Percentiles rank a stretch among this genome's conserved stretches.
Evolutionary conservation across 2,888 invertebrate species (phyloP).

Genomic region (Anthoptus insignis): DNA sequence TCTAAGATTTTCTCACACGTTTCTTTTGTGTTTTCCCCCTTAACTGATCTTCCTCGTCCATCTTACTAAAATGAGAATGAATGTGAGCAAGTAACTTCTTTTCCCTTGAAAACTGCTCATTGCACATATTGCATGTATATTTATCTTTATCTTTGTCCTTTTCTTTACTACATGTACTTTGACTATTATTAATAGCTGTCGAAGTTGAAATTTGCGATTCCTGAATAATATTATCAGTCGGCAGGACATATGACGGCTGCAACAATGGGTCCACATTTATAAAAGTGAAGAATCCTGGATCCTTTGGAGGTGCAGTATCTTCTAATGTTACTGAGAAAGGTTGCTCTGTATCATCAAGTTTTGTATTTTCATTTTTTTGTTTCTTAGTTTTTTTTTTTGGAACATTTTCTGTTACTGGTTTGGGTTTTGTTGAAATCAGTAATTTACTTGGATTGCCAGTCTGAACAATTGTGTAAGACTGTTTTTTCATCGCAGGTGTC

Average conservation of each 20-base stretch:
- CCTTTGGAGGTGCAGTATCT: slow-evolving; percentile 62
- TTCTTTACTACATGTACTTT: slow-evolving; percentile 50
- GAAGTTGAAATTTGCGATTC: slow-evolving; percentile 81
- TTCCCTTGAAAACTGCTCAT: slow-evolving; percentile 71
- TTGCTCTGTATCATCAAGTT: slow-evolving; percentile 45
- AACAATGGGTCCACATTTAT: slow-evolving; percentile 79
- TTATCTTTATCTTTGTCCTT: slow-evolving; percentile 58
- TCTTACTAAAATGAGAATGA: slow-evolving; percentile 74
- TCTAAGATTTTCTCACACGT: slow-evolving; percentile 53
- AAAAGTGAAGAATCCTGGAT: slow-evolving; percentile 74
- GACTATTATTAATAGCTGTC: slow-evolving; percentile 55
- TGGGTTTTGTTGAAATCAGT: slow-evolving; percentile 76
- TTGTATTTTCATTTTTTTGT: slow-evolving; percentile 51
- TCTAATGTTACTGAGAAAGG: slow-evolving; percentile 67
- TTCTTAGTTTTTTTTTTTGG: slow-evolving; percentile 65
- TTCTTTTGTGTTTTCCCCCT: slow-evolving; percentile 56
- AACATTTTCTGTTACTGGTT: slow-evolving; percentile 54
- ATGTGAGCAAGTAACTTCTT: slow-evolving; percentile 78
- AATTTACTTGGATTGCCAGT: slow-evolving; percentile 80
- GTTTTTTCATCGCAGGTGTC: slow-evolving; percentile 77
- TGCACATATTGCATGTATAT: slow-evolving; percentile 78
- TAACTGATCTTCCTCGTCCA: slow-evolving; percentile 71
- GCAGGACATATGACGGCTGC: slow-evolving; percentile 77
- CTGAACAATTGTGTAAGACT: slow-evolving; percentile 77
- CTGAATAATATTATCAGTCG: slow-evolving; percentile 77